Conservation (phyloP, 2,797 vertebrate species). For the Pempheris klunzingeri region DNA sequence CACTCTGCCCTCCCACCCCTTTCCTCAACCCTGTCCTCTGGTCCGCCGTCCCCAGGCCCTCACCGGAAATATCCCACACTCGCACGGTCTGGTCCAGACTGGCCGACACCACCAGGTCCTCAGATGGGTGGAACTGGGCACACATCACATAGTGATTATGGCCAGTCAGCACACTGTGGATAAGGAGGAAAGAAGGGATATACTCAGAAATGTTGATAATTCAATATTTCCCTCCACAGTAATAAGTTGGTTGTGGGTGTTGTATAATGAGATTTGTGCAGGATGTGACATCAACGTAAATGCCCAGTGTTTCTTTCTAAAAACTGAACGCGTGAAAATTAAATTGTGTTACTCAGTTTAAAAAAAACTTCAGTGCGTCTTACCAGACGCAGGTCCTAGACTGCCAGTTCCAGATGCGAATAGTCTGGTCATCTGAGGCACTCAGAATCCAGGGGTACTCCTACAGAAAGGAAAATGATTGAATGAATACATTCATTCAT, state of each 20-base stretch:
- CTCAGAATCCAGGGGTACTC: slow-evolving; percentile 99
- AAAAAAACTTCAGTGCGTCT: slow-evolving; percentile 33
- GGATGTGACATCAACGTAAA: background rate
- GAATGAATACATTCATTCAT: background rate
- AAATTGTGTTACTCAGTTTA: background rate
- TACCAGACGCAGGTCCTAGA: slow-evolving; percentile 98
- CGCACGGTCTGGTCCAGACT: slow-evolving; percentile 98
- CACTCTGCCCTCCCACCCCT: slow-evolving; percentile 56
- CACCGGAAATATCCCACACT: slow-evolving; percentile 99
- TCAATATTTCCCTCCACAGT: background rate
- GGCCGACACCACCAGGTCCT: slow-evolving; percentile 97
- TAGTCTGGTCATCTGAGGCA: slow-evolving; percentile 98
- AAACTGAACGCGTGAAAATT: too few relatives aligned
- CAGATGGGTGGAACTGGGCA: slow-evolving; percentile 96
- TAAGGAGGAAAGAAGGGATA: slow-evolving; percentile 4
- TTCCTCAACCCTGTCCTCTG: slow-evolving; percentile 52
- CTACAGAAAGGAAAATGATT: slow-evolving; percentile 72
- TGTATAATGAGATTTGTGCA: background rate
- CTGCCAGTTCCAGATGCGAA: slow-evolving; percentile 99
- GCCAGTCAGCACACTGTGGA: slow-evolving; percentile 92
- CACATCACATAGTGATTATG: slow-evolving; percentile 99
- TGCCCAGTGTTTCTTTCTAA: too few relatives aligned
- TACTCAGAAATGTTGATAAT: background rate
- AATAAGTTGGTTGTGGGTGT: background rate
- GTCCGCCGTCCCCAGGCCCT: slow-evolving; percentile 79